A percentile compares a stretch with the other conserved stretches of the same genome.
These are phyloP conservation scores for Lytechinus pictus DNA, from an alignment of 35 echinoderm and acorn worm genomes.

Conservation along the genomic window DNA sequence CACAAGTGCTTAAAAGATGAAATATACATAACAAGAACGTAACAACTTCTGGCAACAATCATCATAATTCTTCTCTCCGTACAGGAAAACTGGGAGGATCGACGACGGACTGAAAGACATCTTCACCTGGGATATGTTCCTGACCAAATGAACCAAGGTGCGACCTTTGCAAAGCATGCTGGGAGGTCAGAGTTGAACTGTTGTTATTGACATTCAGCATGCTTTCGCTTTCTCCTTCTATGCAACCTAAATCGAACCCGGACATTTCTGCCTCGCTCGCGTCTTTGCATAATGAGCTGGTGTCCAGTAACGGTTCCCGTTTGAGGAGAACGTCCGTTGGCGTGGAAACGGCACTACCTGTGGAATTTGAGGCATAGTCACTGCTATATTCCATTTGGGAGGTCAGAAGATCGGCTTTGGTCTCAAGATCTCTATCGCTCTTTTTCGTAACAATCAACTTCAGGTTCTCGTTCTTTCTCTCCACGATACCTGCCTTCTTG, in stretches of 20 bases:
- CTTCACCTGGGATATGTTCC: neutral
- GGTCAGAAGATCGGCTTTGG: neutral
- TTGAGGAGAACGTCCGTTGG: conserved; percentile 31
- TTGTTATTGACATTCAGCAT: neutral
- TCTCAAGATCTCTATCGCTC: neutral
- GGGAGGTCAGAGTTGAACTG: neutral
- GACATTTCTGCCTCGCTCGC: neutral
- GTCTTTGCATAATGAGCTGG: neutral
- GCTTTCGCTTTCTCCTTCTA: neutral
- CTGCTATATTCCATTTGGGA: conserved; percentile 22
- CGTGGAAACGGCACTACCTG: conserved; percentile 40
- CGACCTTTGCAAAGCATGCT: neutral
- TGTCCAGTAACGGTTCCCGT: neutral
- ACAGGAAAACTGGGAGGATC: conserved; percentile 1
- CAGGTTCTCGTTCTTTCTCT: conserved; percentile 31
- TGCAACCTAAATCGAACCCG: neutral
- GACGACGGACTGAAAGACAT: neutral
- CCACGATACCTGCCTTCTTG: conserved; percentile 28
- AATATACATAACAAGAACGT: neutral
- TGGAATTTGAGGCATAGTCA: conserved; percentile 46
- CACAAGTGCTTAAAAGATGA: neutral
- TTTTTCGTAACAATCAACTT: neutral
- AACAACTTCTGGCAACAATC: neutral
- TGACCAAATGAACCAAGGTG: neutral
- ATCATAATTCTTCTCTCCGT: neutral